Percentiles rank a stretch among this genome's conserved stretches.
phyloP scores from a whole-genome alignment of 2,888 invertebrate species.

The Thymelicus acteon region DNA sequence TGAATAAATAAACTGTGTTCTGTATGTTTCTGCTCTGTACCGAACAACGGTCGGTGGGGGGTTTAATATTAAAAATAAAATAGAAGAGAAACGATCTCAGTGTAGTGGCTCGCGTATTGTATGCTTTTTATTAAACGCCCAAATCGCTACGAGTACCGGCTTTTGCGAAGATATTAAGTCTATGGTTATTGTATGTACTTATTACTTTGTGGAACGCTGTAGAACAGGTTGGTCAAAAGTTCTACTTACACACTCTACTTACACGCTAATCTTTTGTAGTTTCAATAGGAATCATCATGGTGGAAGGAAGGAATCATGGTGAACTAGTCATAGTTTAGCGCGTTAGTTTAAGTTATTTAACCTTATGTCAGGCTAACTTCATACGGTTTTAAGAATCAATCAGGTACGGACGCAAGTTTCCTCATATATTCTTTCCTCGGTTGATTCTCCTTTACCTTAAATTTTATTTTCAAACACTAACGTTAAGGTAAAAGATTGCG shows the following conservation, averaged over 20 bases:
- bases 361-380: no score
- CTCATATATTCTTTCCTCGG: no score
- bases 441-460: no score
- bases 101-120: constrained; percentile 76
- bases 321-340: no score
- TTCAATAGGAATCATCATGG: no score
- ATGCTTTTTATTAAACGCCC: constrained; percentile 81
- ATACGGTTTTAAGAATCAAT: no score
- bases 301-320: no score
- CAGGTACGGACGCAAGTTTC: no score
- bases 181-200: constrained; percentile 43
- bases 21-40: constrained; percentile 55
- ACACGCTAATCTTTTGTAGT: not conserved
- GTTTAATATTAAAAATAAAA: constrained; percentile 83
- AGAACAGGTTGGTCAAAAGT: constrained; percentile 24
- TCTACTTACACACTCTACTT: not conserved
- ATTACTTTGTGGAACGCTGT: constrained; percentile 36
- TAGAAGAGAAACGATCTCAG: constrained; percentile 68
- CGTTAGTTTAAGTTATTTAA: no score
- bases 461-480: no score
- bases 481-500: no score
- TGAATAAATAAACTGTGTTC: not conserved
- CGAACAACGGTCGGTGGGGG: constrained; percentile 63
- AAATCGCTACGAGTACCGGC: constrained; percentile 69
- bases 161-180: constrained; percentile 34